phyloP scores from a whole-genome alignment of 1,140 invertebrate species.

The Drosophila sproati region DNA sequence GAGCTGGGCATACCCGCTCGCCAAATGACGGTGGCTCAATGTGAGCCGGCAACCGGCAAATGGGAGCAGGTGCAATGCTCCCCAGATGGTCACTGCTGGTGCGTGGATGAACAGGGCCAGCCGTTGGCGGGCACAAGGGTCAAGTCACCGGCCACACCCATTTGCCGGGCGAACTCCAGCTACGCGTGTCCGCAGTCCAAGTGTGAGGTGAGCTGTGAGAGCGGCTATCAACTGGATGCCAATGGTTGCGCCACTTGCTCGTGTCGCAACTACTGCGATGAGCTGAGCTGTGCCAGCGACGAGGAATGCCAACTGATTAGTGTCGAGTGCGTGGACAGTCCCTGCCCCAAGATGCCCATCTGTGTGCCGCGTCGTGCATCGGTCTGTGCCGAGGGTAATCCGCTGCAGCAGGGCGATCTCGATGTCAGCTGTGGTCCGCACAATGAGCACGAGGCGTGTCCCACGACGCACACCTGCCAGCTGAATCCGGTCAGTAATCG shows the following conservation, averaged over 20 bases:
- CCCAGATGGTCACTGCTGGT: conserved; percentile 93
- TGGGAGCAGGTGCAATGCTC: conserved; percentile 93
- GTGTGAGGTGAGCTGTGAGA: conserved; percentile 88
- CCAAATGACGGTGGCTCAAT: conserved; percentile 92
- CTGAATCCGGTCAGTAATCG: conserved; percentile 92
- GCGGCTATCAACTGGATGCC: conserved; percentile 88
- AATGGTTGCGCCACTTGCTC: conserved; percentile 91
- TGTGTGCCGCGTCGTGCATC: conserved; percentile 92
- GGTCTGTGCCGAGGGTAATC: conserved; percentile 89
- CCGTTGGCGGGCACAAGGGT: conserved; percentile 89
- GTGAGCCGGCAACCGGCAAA: conserved; percentile 89
- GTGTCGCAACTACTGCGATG: conserved; percentile 91
- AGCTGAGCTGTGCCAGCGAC: conserved; percentile 89
- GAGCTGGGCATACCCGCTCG: conserved; percentile 90
- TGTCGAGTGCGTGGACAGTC: conserved; percentile 85
- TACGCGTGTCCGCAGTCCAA: conserved; percentile 86
- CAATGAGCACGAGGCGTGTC: conserved; percentile 88
- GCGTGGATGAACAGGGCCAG: conserved; percentile 93
- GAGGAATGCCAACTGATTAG: conserved; percentile 88
- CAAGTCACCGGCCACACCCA: conserved; percentile 71
- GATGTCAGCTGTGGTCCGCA: conserved; percentile 90
- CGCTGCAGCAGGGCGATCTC: conserved; percentile 86
- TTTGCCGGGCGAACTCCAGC: conserved; percentile 85
- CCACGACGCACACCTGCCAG: conserved; percentile 93
- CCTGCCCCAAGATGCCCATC: conserved; percentile 91